Evolutionary conservation across 2,888 invertebrate genomes (phyloP).

Genomic region (Conops quadrifasciatus): DNA sequence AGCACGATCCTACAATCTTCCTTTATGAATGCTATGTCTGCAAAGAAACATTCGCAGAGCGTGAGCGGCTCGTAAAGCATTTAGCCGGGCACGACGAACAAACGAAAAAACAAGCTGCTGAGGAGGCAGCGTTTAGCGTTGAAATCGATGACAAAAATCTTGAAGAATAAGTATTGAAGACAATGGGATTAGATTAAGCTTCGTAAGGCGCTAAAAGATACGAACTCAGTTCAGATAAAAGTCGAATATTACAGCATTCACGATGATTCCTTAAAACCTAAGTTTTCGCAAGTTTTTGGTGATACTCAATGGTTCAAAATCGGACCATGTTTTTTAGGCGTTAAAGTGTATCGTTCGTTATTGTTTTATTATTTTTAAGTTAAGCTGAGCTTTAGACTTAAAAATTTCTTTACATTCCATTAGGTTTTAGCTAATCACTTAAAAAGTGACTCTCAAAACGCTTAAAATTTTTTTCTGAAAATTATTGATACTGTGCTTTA

Average conservation of each 20-base stretch:
- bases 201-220: not conserved
- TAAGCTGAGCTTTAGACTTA: slow-evolving; percentile 5
- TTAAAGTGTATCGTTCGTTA: not conserved
- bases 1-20: slow-evolving; percentile 52
- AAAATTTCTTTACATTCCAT: slow-evolving; percentile 2
- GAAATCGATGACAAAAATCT: not conserved
- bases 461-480: too few species aligned
- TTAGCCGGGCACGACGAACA: slow-evolving; percentile 45
- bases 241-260: not conserved
- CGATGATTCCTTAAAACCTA: too few species aligned
- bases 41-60: slow-evolving; percentile 49
- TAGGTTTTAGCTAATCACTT: too few species aligned
- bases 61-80: slow-evolving; percentile 50
- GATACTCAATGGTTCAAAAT: not conserved
- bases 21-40: slow-evolving; percentile 53
- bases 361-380: not conserved
- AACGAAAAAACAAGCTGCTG: slow-evolving; percentile 16
- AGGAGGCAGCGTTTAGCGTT: not conserved
- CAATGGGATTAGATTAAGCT: not conserved
- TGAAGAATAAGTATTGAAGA: slow-evolving; percentile 11
- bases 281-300: not conserved
- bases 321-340: too few species aligned
- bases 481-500: not conserved
- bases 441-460: not conserved
- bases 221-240: not conserved